Evolutionary conservation across 92 coral and sea anemone species (phyloP).

Genomic region (Parazoanthus swiftii): DNA sequence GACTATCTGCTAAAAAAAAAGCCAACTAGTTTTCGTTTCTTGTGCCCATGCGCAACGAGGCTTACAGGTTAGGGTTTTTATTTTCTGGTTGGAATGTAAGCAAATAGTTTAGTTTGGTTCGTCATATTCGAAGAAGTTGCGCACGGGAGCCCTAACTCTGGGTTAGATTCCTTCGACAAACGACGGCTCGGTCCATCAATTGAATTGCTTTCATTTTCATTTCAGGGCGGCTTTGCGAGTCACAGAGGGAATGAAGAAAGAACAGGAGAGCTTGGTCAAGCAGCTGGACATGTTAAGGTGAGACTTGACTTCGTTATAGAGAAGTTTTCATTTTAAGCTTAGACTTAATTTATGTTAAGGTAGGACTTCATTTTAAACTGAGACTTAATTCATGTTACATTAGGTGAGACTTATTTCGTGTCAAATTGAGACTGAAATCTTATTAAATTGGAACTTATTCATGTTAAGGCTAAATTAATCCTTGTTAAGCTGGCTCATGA

Average conservation of each 20-base stretch:
- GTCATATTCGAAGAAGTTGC: not conserved
- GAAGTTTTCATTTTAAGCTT: not conserved
- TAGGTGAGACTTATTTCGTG: not conserved
- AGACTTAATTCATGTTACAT: not conserved
- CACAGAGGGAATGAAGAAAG: constrained; percentile 90
- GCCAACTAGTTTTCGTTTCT: too few relatives aligned
- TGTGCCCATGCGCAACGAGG: too few relatives aligned
- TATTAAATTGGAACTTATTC: not conserved
- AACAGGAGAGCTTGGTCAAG: constrained; percentile 88
- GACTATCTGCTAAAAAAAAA: too few relatives aligned
- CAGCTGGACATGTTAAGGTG: constrained; percentile 95
- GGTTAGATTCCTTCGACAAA: not conserved
- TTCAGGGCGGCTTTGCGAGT: constrained; percentile 87
- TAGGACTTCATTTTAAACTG: not conserved
- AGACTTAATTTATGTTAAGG: not conserved
- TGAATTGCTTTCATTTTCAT: not conserved
- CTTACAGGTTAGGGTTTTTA: too few relatives aligned
- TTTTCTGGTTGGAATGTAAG: too few relatives aligned
- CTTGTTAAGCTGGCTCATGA: too few relatives aligned
- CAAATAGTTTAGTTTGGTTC: not conserved
- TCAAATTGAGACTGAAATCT: not conserved
- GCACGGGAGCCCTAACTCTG: not conserved
- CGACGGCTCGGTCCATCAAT: not conserved
- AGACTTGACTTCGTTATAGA: not conserved
- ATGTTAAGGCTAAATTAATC: not conserved